Evolutionary conservation across 2,113 vertebrate species (phyloP).

Genomic region (Tiliqua scincoides): DNA sequence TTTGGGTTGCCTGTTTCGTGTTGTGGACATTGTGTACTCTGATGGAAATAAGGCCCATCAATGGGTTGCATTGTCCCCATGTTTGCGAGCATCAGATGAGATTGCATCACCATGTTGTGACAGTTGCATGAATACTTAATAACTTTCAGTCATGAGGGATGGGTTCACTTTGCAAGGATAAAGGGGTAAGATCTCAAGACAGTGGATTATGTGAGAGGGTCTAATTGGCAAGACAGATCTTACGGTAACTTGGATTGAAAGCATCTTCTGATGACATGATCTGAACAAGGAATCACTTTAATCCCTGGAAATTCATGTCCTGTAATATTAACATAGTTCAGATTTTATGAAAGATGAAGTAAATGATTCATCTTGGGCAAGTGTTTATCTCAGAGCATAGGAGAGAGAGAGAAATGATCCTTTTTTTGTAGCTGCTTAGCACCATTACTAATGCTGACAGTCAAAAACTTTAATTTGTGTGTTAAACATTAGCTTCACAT

Average conservation of each 20-base stretch:
- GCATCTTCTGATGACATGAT: background rate
- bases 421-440: too few relatives aligned
- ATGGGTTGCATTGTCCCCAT: background rate
- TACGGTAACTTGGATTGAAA: background rate
- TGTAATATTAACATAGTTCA: background rate
- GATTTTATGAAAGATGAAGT: background rate
- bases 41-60: background rate
- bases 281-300: background rate
- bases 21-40: background rate
- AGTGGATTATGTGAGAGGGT: background rate
- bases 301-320: background rate
- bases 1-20: background rate
- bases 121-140: background rate
- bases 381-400: background rate
- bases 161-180: background rate
- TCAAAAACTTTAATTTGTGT: too few relatives aligned
- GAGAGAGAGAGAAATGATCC: too few relatives aligned
- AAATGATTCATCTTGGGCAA: background rate
- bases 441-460: too few relatives aligned
- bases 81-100: background rate
- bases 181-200: background rate
- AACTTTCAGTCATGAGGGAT: background rate
- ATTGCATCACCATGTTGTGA: background rate
- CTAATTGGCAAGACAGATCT: background rate
- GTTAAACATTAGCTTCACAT: too few relatives aligned